Evolutionary conservation across 2,888 invertebrate species (phyloP).

Genomic region (Myathropa florea): DNA sequence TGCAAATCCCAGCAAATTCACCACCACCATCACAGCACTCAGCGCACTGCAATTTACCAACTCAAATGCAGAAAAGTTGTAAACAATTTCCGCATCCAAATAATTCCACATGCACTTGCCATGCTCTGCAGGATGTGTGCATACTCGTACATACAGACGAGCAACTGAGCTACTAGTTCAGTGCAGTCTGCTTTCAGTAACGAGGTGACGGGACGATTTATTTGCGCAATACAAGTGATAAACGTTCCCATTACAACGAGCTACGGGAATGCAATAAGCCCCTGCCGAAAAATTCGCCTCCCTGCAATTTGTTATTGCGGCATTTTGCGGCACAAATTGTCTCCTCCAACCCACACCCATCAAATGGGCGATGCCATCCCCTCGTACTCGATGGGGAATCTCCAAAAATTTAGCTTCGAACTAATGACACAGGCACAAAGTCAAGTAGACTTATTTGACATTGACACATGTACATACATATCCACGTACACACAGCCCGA

Average conservation of each 20-base stretch:
- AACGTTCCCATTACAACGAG: conserved; percentile 62
- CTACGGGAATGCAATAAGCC: conserved; percentile 57
- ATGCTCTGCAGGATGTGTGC: conserved; percentile 6
- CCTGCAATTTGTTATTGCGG: conserved; percentile 61
- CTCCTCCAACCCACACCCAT: neutral
- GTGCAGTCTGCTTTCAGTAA: conserved; percentile 23
- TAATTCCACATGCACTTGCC: conserved; percentile 40
- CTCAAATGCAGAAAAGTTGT: conserved; percentile 68
- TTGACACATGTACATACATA: neutral
- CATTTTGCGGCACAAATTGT: conserved; percentile 52
- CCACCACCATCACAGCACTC: conserved; percentile 7
- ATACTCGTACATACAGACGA: neutral
- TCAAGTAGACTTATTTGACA: conserved; percentile 47
- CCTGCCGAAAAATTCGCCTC: conserved; percentile 45
- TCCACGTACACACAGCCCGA: neutral
- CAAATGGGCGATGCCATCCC: neutral
- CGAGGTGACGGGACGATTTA: conserved; percentile 69
- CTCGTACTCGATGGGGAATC: conserved; percentile 2
- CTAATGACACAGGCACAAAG: conserved; percentile 38
- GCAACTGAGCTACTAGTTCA: conserved; percentile 3
- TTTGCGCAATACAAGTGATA: conserved; percentile 68
- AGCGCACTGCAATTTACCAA: conserved; percentile 52
- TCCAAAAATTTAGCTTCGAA: conserved; percentile 2
- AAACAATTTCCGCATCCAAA: conserved; percentile 66
- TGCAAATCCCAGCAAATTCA: conserved; percentile 8